phyloP scores from a whole-genome alignment of 1,140 invertebrate genomes.

The Acromyrmex charruanus region DNA sequence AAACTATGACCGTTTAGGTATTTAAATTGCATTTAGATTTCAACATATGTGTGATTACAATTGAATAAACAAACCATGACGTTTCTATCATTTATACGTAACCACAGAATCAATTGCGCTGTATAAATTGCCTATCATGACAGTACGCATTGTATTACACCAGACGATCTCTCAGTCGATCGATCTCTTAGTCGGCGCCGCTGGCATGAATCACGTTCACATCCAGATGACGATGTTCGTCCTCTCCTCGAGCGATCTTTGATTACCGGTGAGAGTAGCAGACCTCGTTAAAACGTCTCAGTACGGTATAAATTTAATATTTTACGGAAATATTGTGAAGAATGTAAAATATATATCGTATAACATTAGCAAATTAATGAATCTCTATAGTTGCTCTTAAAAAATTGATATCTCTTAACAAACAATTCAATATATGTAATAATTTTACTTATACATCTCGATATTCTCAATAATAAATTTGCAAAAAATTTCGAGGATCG shows the following conservation, averaged over 20 bases:
- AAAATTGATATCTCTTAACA: not conserved
- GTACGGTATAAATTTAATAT: not conserved
- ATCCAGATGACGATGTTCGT: slow-evolving; percentile 11
- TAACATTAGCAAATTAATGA: not conserved
- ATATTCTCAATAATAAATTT: not conserved
- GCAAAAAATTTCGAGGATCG: not conserved
- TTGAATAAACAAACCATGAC: not conserved
- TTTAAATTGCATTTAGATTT: not conserved
- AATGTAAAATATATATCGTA: not conserved
- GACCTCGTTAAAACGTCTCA: not conserved
- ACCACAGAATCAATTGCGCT: slow-evolving; percentile 9
- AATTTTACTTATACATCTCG: no score
- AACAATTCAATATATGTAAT: no score
- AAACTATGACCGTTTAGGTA: not conserved
- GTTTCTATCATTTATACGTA: slow-evolving; percentile 20
- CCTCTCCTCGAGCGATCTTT: not conserved
- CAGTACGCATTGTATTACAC: slow-evolving; percentile 28
- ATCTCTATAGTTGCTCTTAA: not conserved
- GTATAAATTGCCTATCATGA: slow-evolving; percentile 13
- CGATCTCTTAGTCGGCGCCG: slow-evolving; percentile 35
- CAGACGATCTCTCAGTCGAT: slow-evolving; percentile 40
- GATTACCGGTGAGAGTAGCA: not conserved
- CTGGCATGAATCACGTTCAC: slow-evolving; percentile 44
- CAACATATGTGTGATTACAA: not conserved
- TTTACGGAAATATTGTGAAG: not conserved